Percentiles rank a stretch among this genome's conserved stretches.
Conservation (phyloP, 2,797 vertebrate species). For the Xiphorhynchus erythropygius region DNA sequence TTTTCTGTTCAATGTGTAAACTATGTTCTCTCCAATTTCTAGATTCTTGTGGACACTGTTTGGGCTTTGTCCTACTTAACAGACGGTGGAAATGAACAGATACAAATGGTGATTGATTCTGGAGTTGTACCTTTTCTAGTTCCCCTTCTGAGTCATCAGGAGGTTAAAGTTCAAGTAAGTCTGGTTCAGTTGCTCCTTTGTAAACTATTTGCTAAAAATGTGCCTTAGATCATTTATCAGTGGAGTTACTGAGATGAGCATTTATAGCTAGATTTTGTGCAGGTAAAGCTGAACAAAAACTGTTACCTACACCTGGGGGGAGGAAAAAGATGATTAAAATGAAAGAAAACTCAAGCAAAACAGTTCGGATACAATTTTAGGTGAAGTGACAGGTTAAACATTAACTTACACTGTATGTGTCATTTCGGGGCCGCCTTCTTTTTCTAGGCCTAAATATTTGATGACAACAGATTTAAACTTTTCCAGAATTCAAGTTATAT, state of each 20-base stretch:
- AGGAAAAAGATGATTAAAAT: background rate
- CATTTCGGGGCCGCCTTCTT: background rate
- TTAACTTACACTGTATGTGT: background rate
- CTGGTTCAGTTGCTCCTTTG: background rate
- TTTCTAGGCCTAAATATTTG: background rate
- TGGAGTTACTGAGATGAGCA: background rate
- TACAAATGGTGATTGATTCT: slow-evolving; percentile 99
- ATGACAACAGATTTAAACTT: background rate
- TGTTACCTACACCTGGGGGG: background rate
- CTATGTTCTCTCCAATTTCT: slow-evolving; percentile 12
- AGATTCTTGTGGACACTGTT: slow-evolving; percentile 99
- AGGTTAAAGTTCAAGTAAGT: slow-evolving; percentile 99
- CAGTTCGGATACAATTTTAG: background rate
- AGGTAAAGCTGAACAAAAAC: background rate
- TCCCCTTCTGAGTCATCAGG: slow-evolving; percentile 97
- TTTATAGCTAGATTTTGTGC: background rate
- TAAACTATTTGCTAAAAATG: background rate
- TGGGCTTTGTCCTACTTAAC: slow-evolving; percentile 99
- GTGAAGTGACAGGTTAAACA: background rate
- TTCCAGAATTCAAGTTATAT: background rate
- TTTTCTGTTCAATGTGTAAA: slow-evolving; percentile 4
- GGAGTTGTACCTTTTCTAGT: slow-evolving; percentile 97
- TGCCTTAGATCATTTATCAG: background rate
- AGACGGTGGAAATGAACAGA: slow-evolving; percentile 98
- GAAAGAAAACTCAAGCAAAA: background rate